Base-by-base conservation (phyloP, 2,113 vertebrate species). In the Oncorhynchus mykiss region DNA sequence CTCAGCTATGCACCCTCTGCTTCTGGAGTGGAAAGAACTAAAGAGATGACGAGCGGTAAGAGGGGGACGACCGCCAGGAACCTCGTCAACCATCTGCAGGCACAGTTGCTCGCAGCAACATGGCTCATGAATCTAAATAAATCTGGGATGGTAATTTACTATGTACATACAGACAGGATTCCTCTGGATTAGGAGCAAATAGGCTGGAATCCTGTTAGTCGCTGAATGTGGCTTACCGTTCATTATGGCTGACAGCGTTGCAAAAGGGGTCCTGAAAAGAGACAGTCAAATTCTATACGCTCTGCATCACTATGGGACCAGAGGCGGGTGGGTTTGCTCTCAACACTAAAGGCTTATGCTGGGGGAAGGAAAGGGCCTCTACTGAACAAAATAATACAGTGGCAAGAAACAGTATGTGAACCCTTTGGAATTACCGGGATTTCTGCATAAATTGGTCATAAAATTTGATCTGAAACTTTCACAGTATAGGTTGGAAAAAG, bases 91-190 rank as follows among this genome's bases (percentile, higher is more conserved):
- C 85, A 82, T 78, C 85, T 77, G 78, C 69, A 82, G 59, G 25
- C 71, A 72, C 67, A 78, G 64, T 29, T 62, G 74, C 78, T 86
- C 48, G 65, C 71, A 73, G 71, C 66, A 25, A 45, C 76, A 72
- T 78, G 82, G 72, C 80, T 73, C 70, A 76, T 84, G 76, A 82
- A 82, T 80, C 82, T 78, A 72, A 76, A 54, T 73, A 80, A 82
- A 82, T 71, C 8, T 24, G 24, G 48, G 64, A 34, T 27, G 73
- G 67, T 74, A 72, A 74, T 81, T 86, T 82, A 78, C 75, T 72
- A 82, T 77, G 82, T 77, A 87, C 82, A 77, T 80, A 81, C 80
- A 76, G 80, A 59, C 22, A 59, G 70, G 78, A 79, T 69, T 71
- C 75, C 51, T 79, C 70, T 57, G 73, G 67, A 69, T 74, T 16